A percentile compares a stretch with the other conserved stretches of the same genome.
phyloP scores from a whole-genome alignment of 2,888 invertebrate genomes.

The Andrena minutula region DNA sequence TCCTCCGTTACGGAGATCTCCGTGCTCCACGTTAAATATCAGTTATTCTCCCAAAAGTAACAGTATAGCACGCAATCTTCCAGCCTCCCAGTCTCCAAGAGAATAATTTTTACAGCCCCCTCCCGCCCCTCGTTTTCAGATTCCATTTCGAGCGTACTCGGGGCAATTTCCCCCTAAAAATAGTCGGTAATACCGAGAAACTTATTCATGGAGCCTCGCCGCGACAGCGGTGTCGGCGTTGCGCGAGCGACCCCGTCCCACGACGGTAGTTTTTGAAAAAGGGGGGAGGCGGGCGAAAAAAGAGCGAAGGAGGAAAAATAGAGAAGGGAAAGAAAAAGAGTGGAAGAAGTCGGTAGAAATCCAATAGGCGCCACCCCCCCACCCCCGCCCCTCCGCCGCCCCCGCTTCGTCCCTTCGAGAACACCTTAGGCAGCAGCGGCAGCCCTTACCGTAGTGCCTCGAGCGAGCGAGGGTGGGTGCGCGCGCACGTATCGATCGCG shows the following conservation, averaged over 20 bases:
- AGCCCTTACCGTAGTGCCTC: slow-evolving; percentile 53
- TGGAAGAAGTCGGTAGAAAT: slow-evolving; percentile 48
- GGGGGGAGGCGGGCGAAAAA: background rate
- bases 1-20: background rate
- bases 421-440: slow-evolving; percentile 56
- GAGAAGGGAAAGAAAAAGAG: slow-evolving; percentile 21
- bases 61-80: background rate
- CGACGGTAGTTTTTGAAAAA: slow-evolving; percentile 41
- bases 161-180: slow-evolving; percentile 17
- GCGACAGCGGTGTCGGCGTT: background rate
- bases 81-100: background rate
- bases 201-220: slow-evolving; percentile 46
- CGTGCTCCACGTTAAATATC: background rate
- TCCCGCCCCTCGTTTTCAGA: background rate
- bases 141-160: background rate
- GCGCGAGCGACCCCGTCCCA: background rate
- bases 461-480: slow-evolving; percentile 55
- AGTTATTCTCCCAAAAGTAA: background rate
- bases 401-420: slow-evolving; percentile 40
- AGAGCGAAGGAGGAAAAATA: background rate
- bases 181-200: slow-evolving; percentile 8
- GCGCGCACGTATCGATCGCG: slow-evolving; percentile 71
- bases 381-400: background rate
- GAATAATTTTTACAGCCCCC: background rate
- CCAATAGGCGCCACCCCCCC: slow-evolving; percentile 55